These are phyloP conservation scores for Drosophila falleni DNA, from an alignment of 2,888 invertebrate genomes.

Conservation along the genomic window DNA sequence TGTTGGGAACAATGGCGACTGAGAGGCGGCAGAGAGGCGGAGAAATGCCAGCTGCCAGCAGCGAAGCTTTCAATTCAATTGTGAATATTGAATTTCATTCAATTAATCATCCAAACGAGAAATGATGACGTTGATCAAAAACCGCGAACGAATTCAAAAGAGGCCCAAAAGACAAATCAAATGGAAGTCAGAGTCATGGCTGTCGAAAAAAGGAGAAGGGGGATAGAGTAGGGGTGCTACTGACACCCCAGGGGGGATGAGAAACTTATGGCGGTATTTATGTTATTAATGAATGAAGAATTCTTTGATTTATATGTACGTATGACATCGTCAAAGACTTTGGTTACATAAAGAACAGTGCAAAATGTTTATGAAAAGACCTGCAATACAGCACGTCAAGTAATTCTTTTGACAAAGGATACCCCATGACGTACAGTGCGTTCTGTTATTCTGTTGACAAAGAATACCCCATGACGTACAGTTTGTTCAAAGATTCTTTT, in stretches of 20 bases:
- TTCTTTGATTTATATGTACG: constrained; percentile 51
- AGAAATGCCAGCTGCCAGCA: constrained; percentile 8
- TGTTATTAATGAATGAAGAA: constrained; percentile 69
- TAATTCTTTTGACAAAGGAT: background rate
- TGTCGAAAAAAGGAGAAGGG: background rate
- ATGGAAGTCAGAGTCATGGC: constrained; percentile 7
- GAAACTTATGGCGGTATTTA: constrained; percentile 48
- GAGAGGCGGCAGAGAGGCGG: constrained; percentile 1
- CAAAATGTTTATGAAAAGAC: constrained; percentile 36
- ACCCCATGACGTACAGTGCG: background rate
- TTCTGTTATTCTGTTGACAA: background rate
- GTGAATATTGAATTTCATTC: constrained; percentile 74
- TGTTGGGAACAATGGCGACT: constrained; percentile 48
- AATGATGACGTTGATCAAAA: constrained; percentile 66
- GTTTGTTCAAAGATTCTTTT: background rate
- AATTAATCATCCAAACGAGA: constrained; percentile 68
- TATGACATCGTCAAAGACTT: constrained; percentile 26
- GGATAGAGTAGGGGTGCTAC: background rate
- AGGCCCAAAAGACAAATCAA: constrained; percentile 36
- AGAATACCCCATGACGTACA: background rate
- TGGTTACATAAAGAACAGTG: constrained; percentile 14
- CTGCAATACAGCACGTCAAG: background rate
- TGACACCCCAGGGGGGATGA: constrained; percentile 9
- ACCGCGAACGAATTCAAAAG: constrained; percentile 53
- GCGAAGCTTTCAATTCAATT: constrained; percentile 61